phyloP scores from a whole-genome alignment of 1,140 invertebrate genomes.

The Medauroidea extradentata region DNA sequence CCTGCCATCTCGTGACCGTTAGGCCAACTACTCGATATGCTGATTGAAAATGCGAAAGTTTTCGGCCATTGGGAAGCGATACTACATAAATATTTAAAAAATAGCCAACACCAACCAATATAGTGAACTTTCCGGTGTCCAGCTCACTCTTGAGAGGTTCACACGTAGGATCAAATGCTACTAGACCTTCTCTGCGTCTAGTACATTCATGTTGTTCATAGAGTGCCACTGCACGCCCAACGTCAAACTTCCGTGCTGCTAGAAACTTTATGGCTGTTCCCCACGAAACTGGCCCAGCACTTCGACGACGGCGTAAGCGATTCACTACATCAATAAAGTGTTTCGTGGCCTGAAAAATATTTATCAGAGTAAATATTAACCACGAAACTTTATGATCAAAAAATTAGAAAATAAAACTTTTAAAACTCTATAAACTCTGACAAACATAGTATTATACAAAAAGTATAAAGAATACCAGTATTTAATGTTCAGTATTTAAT shows the following conservation, averaged over 20 bases:
- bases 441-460: no score
- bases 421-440: no score
- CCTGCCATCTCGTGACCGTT: no score
- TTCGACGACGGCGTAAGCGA: constrained; percentile 52
- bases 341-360: constrained; percentile 59
- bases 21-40: no score
- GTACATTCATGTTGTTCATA: constrained; percentile 90
- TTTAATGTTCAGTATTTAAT: no score
- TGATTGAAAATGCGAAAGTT: no score
- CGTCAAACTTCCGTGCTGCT: constrained; percentile 92
- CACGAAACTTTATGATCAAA: no score
- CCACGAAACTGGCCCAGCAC: constrained; percentile 60
- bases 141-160: constrained; percentile 84
- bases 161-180: constrained; percentile 70
- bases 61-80: no score
- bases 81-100: no score
- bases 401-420: no score
- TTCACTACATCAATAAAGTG: constrained; percentile 73
- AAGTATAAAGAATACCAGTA: no score
- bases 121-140: constrained; percentile 92
- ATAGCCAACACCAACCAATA: constrained; percentile 72
- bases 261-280: constrained; percentile 92
- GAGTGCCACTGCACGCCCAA: constrained; percentile 77
- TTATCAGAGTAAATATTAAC: no score
- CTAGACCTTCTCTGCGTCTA: constrained; percentile 77